Conservation (phyloP, 2,797 vertebrate species). For the Bryconaethiops microstoma region DNA sequence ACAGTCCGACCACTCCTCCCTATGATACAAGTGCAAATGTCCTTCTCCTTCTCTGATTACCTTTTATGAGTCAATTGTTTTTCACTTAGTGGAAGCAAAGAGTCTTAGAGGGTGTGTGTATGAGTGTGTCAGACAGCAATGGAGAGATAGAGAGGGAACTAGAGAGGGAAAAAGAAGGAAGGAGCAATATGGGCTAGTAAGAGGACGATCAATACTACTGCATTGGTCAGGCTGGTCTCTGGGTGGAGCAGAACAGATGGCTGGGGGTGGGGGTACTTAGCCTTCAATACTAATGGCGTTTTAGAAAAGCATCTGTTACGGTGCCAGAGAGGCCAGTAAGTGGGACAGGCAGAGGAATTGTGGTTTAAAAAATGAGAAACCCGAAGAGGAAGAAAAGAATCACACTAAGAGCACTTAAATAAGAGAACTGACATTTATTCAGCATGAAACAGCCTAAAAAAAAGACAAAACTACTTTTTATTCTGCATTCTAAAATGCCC, state of each 20-base stretch:
- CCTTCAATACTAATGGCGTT: conserved; percentile 45
- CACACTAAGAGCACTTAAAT: not conserved
- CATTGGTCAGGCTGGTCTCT: conserved; percentile 50
- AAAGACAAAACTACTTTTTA: not conserved
- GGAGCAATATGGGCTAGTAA: conserved; percentile 36
- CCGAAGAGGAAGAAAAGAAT: not conserved
- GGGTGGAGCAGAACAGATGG: conserved; percentile 38
- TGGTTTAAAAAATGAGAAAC: conserved; percentile 9
- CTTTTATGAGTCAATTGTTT: conserved; percentile 29
- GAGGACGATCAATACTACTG: conserved; percentile 50
- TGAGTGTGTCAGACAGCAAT: conserved; percentile 4
- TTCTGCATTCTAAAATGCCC: too few relatives aligned
- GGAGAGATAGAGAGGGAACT: conserved; percentile 40
- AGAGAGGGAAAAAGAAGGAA: conserved; percentile 23
- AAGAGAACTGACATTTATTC: too few relatives aligned
- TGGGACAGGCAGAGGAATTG: conserved; percentile 13
- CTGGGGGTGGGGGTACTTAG: conserved; percentile 36
- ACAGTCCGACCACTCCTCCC: not conserved
- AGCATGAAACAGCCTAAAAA: not conserved
- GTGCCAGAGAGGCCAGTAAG: conserved; percentile 21
- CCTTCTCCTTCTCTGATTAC: not conserved
- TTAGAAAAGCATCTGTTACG: conserved; percentile 26
- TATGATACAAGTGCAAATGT: not conserved
- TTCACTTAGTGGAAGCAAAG: conserved; percentile 3
- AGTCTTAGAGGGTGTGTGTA: conserved; percentile 13